phyloP scores from a whole-genome alignment of 2,888 invertebrate species.

The Silvanus unidentatus region DNA sequence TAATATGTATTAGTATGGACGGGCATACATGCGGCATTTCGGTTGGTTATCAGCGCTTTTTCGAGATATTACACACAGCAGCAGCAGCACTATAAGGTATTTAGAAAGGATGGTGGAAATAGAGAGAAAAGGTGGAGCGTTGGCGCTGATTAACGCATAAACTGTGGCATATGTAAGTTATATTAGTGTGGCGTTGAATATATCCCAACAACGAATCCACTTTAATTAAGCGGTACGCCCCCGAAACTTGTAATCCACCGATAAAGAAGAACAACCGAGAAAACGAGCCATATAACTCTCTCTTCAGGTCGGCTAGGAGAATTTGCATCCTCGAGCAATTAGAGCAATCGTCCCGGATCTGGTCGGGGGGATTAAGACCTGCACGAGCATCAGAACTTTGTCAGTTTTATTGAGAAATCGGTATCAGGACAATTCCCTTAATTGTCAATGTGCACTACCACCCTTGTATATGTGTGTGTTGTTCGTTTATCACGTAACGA shows the following conservation, averaged over 20 bases:
- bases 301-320: slow-evolving; percentile 13
- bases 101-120: too few species aligned
- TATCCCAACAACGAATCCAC: not conserved
- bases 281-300: slow-evolving; percentile 17
- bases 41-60: not conserved
- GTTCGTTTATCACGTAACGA: too few species aligned
- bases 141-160: too few species aligned
- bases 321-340: slow-evolving; percentile 28
- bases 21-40: not conserved
- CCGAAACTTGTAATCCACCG: slow-evolving; percentile 10
- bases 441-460: slow-evolving; percentile 1
- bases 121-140: too few species aligned
- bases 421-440: slow-evolving; percentile 5
- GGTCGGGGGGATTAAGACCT: slow-evolving; percentile 9
- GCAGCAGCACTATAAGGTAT: too few species aligned
- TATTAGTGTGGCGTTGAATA: too few species aligned
- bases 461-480: not conserved
- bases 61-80: too few species aligned
- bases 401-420: slow-evolving; percentile 8
- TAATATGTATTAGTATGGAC: too few species aligned
- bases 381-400: slow-evolving; percentile 3
- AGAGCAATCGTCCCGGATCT: slow-evolving; percentile 17
- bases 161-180: too few species aligned
- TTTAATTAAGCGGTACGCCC: slow-evolving; percentile 11
- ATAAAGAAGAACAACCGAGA: slow-evolving; percentile 15